phyloP scores from a whole-genome alignment of 1,140 invertebrate genomes.

The Acyrthosiphon pisum region DNA sequence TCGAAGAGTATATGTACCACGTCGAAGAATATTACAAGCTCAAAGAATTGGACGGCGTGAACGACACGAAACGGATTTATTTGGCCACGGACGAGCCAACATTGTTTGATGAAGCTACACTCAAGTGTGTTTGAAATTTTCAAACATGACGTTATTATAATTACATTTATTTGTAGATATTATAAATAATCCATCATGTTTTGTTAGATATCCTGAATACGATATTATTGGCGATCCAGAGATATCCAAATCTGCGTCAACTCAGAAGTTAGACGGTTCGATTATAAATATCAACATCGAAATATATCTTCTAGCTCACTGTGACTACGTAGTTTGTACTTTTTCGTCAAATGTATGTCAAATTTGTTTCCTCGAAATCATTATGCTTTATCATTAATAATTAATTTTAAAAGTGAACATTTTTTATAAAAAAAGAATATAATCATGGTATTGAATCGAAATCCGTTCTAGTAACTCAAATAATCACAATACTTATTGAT shows the following conservation, averaged over 20 bases:
- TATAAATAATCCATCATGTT: background rate
- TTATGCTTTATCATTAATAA: no score
- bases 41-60: constrained; percentile 68
- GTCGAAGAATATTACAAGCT: constrained; percentile 88
- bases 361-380: no score
- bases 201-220: constrained; percentile 80
- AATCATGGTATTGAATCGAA: no score
- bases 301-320: constrained; percentile 82
- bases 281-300: constrained; percentile 90
- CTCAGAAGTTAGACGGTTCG: constrained; percentile 85
- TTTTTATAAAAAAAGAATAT: no score
- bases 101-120: constrained; percentile 67
- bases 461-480: no score
- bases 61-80: constrained; percentile 77
- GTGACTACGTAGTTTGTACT: constrained; percentile 93
- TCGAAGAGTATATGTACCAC: constrained; percentile 95
- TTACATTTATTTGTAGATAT: background rate
- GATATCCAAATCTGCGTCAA: constrained; percentile 86
- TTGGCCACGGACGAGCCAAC: constrained; percentile 89
- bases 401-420: no score
- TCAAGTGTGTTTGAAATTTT: constrained; percentile 62
- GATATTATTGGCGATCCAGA: constrained; percentile 87
- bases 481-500: no score
- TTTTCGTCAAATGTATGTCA: constrained; percentile 88
- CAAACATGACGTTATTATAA: no score